Evolutionary conservation across 1,140 invertebrate species (phyloP), one percentile per base, ranked within the genome.

Genomic region (Aphelenchoides fujianensis): DNA sequence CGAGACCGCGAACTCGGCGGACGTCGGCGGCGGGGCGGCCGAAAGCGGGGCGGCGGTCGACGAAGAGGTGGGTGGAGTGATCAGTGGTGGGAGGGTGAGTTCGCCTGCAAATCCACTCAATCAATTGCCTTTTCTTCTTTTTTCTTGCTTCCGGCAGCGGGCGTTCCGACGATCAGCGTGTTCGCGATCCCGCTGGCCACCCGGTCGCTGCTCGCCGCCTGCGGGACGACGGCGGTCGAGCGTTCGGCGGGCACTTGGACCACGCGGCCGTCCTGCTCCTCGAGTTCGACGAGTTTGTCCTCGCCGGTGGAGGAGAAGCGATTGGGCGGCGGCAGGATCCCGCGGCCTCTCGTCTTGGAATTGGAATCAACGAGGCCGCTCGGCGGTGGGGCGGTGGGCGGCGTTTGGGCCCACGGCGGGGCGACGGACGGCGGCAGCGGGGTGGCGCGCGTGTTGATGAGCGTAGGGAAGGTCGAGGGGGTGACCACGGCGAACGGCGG

Each of bases 401-500:
- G 1, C 27, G 31, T n/a, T 31, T 61, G 27, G n/a, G 59, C n/a
- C 59, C 31, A 31, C n/a, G 59, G 31, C 2, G n/a, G n/a, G 2
- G 31, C 31, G 19, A n/a, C 59, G 1, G 59, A 61, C 16, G 59
- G 31, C 59, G 59, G n/a, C n/a, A 1, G n/a, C 2, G 19, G 16
- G 36, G 2, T 61, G 16, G 59, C 2, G 16, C 27, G 19, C n/a
- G 2, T 61, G 16, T 19, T 2, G 59, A 61, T 61, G 16, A 61
- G 2, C 16, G n/a, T 61, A 16, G n/a, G 1, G 36, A 35, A 61
- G 28, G 59, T 61, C 27, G n/a, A 61, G 2, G 59, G 31, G 1
- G 31, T 61, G n/a, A 61, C n/a, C 16, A 34, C n/a, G 30, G 30
- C n/a, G 36, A 61, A 61, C n/a, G 59, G 59, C 36, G 59, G 16